Conservation (phyloP, 2,113 vertebrate species). For the Desmodus rotundus region DNA sequence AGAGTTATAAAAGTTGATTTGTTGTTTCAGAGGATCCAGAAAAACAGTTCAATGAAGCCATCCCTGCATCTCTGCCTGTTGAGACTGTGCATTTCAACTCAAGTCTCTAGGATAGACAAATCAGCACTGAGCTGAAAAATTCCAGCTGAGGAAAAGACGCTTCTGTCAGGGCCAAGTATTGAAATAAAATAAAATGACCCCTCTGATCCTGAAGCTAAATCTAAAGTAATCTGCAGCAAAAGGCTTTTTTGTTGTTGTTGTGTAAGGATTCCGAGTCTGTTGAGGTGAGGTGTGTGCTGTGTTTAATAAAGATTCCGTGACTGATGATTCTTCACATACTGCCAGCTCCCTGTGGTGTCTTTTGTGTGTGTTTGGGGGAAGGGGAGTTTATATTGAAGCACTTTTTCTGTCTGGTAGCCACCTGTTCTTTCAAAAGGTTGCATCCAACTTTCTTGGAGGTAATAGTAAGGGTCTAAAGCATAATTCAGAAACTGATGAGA, state of each 20-base stretch:
- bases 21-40: constrained; percentile 63
- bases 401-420: constrained; percentile 51
- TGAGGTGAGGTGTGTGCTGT: constrained; percentile 19
- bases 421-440: constrained; percentile 64
- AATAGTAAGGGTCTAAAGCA: neutral
- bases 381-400: constrained; percentile 50
- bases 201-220: constrained; percentile 43
- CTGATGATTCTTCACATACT: constrained; percentile 66
- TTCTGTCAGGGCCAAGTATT: neutral
- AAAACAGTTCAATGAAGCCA: constrained; percentile 52
- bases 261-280: constrained; percentile 28
- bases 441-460: constrained; percentile 59
- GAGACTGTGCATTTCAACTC: constrained; percentile 52
- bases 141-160: constrained; percentile 37
- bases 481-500: constrained; percentile 54
- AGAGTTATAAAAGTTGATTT: constrained; percentile 70
- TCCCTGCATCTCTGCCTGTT: constrained; percentile 59
- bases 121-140: constrained; percentile 42
- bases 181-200: constrained; percentile 15
- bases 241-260: neutral
- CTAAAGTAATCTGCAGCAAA: constrained; percentile 39
- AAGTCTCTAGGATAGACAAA: constrained; percentile 56
- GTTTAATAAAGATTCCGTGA: constrained; percentile 55
- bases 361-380: constrained; percentile 2
- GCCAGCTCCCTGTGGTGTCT: constrained; percentile 50